A percentile compares a stretch with the other conserved stretches of the same genome.
Evolutionary conservation across 2,797 vertebrate genomes (phyloP).

Genomic region (Peromyscus melanophrys): DNA sequence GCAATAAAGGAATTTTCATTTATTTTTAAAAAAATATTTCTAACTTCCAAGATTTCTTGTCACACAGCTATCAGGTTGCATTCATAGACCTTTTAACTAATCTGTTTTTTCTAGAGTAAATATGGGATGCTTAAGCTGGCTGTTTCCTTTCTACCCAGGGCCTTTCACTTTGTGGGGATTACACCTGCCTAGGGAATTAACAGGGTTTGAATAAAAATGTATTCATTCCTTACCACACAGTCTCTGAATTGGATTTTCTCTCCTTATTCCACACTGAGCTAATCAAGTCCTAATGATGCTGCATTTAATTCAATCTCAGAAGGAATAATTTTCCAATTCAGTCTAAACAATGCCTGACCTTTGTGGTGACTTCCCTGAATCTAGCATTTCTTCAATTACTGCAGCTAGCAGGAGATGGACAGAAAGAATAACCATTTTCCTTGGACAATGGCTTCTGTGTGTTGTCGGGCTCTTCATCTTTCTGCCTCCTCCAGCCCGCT

Average conservation of each 20-base stretch:
- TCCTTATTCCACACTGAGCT: conserved; percentile 60
- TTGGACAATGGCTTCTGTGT: conserved; percentile 75
- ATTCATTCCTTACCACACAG: conserved; percentile 70
- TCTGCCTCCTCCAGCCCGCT: conserved; percentile 68
- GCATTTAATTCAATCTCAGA: conserved; percentile 76
- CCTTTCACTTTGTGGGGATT: conserved; percentile 73
- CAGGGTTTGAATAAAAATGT: conserved; percentile 75
- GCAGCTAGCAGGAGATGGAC: conserved; percentile 55
- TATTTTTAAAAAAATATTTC: conserved; percentile 40
- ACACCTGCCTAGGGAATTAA: conserved; percentile 69
- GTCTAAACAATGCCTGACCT: conserved; percentile 79
- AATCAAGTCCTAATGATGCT: conserved; percentile 78
- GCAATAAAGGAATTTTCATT: conserved; percentile 22
- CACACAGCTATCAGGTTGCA: background rate
- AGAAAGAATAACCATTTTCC: conserved; percentile 77
- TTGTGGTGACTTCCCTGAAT: conserved; percentile 72
- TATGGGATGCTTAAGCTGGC: background rate
- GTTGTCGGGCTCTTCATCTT: conserved; percentile 63
- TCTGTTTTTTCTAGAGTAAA: conserved; percentile 45
- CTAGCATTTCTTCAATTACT: conserved; percentile 69
- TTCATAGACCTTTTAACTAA: background rate
- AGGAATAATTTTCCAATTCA: conserved; percentile 79
- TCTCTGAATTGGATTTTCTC: conserved; percentile 71
- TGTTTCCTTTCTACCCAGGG: conserved; percentile 25
- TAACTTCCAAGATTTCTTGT: conserved; percentile 52